Evolutionary conservation across 2,113 vertebrate genomes (phyloP), one percentile per base, ranked within the genome.

Genomic region (Jacana jacana): DNA sequence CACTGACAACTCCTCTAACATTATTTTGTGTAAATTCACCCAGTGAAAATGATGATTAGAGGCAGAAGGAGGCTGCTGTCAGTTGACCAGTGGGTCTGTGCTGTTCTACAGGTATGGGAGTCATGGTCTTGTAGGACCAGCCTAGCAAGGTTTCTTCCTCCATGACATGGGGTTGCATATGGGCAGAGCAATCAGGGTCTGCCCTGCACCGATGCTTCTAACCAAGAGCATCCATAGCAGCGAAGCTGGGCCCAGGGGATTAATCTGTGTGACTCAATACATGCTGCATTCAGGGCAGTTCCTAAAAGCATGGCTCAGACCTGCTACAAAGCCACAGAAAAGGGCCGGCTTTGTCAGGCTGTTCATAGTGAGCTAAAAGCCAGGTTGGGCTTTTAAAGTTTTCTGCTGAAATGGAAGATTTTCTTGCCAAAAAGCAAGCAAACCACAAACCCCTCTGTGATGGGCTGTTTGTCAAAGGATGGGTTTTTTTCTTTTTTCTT

Each of bases 91-190:
- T 8, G 52, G 23, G 16, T 31, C 51, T 22, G 49, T 9, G 51
- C 24, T 66, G 39, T 40, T 40, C 44, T 27, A 18, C 3, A 31
- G 52, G 46, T 42, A 8, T 9, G 17, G 31, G 40, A 44, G 14
- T 17, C 39, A 5, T 7, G 54, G 68, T 24, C 46, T 40, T 18
- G 20, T n/a, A 28, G n/a, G 61, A 49, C 13, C 57, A 51, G 28
- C 44, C 7, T 2, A 28, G 58, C 20, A 25, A 13, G 8, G 30
- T 18, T 14, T 17, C 9, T 55, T 48, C n/a, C 39, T n/a, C 11
- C 11, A 1, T 31, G 24, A 2, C 13, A 1, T 5, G 31, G 57
- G 55, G 12, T 33, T 69, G n/a, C 8, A 2, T 23, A 19, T 2
- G 15, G 63, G 31, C 44, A 57, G 33, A 64, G 48, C 25, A 9